Evolutionary conservation across 1,140 invertebrate genomes (phyloP), one percentile per base, ranked within the genome.

Genomic region (Drosophila rufa): DNA sequence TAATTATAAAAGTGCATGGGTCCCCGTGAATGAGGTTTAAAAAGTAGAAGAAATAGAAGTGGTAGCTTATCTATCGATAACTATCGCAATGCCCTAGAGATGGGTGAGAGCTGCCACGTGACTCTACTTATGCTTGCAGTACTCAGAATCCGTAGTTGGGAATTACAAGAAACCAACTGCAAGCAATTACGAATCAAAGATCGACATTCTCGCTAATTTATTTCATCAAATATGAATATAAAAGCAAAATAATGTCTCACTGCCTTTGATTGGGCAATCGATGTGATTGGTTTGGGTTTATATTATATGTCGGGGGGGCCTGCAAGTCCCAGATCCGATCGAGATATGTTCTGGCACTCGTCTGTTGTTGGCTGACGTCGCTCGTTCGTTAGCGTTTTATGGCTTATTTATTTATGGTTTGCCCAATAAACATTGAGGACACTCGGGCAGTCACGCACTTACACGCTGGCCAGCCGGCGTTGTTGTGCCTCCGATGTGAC

Each of bases 321-420:
- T 42, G 40, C 40, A 42, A 42, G 40, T 42, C 14, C 17, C 56
- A 30, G 56, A 73, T 71, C 56, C 56, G 69, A 73, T 71, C 69
- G 69, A 73, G 45, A 38, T 40, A 40, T 30, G 33, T 9, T 43
- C 60, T 40, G 65, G 61, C 61, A 48, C 33, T 66, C 38, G 42
- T 22, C 42, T 55, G 38, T 30, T 40, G 40, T 55, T 47, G 60
- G 60, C 64, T 60, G 22, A 33, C 42, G 47, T 60, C n/a, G 59
- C 47, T 38, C 17, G 48, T 57, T 53, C 53, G 56, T 57, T 79
- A 47, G 60, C 60, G 45, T 27, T 80, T 80, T 80, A 80, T 80
- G 62, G 65, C 48, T 71, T 76, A 81, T 66, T 70, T 81, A 81
- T 81, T 81, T 81, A 76, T 81, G 55, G 71, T 61, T 61, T 69